These are phyloP conservation scores for Drosophila heteroneura DNA, from an alignment of 2,888 invertebrate species.

Conservation along the genomic window DNA sequence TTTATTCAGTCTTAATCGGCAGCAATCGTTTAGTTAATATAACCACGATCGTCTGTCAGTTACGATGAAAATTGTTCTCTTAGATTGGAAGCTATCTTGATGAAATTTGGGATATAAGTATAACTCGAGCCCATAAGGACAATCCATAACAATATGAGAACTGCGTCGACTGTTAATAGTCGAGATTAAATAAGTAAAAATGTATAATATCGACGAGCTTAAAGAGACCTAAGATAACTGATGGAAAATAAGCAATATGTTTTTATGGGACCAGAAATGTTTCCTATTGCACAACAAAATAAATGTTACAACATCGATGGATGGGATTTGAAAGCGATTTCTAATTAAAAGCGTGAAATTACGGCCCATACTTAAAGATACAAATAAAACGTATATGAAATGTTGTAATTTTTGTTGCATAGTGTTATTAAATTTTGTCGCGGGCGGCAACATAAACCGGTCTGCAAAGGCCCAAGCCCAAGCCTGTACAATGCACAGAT, in stretches of 20 bases:
- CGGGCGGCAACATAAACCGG: constrained; percentile 76
- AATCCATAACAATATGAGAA: not conserved
- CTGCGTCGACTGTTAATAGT: not conserved
- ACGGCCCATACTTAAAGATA: not conserved
- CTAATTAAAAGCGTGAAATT: not conserved
- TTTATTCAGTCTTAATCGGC: not conserved
- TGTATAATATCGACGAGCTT: not conserved
- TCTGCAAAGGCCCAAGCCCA: constrained; percentile 56
- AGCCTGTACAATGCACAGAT: constrained; percentile 64
- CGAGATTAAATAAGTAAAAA: not conserved
- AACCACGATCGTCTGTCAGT: not conserved
- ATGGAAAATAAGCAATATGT: too few species aligned
- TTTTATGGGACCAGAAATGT: not conserved
- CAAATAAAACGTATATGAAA: not conserved
- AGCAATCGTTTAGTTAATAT: not conserved
- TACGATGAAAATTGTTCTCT: not conserved
- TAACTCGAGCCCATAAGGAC: not conserved
- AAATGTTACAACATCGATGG: not conserved
- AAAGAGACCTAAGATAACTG: not conserved
- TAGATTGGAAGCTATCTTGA: not conserved
- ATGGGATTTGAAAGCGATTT: not conserved
- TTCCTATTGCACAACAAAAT: not conserved
- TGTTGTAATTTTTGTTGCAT: not conserved
- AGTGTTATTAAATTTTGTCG: constrained; percentile 43
- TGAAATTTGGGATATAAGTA: not conserved